Evolutionary conservation across 2,888 invertebrate species (phyloP).

Genomic region (Caenorhabditis sulstoni): DNA sequence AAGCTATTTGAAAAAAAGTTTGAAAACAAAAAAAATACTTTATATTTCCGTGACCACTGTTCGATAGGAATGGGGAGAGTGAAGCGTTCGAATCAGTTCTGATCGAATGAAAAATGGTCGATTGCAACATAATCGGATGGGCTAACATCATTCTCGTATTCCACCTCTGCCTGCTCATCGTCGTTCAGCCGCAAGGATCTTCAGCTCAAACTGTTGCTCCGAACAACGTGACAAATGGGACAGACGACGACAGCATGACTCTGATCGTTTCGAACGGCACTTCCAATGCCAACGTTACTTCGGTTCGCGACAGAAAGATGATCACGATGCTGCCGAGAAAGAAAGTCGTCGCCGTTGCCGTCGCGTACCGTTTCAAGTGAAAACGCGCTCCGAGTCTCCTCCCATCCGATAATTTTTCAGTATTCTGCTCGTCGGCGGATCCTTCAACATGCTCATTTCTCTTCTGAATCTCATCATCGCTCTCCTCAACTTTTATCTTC

Average conservation of each 20-base stretch:
- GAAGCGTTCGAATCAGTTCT: neutral
- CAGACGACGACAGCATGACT: neutral
- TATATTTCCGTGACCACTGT: too few species aligned
- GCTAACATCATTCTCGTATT: conserved; percentile 20
- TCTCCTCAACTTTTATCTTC: conserved; percentile 37
- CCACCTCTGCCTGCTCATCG: conserved; percentile 17
- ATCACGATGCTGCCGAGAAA: conserved; percentile 7
- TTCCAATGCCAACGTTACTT: neutral
- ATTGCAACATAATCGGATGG: conserved; percentile 37
- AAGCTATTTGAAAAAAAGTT: too few species aligned
- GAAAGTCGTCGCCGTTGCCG: conserved; percentile 1
- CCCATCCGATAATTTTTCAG: conserved; percentile 8
- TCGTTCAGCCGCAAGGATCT: neutral
- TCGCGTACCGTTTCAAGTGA: conserved; percentile 32
- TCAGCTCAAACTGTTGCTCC: neutral
- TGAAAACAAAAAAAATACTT: too few species aligned
- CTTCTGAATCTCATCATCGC: conserved; percentile 35
- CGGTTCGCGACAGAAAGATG: neutral
- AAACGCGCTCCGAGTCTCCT: neutral
- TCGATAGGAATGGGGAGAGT: too few species aligned
- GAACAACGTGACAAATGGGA: neutral
- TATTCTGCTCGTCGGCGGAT: conserved; percentile 12
- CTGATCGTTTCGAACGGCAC: neutral
- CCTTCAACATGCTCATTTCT: conserved; percentile 27
- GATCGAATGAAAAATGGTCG: conserved; percentile 33